These are phyloP conservation scores for Allygus modestus DNA, from an alignment of 2,888 invertebrate genomes.

Conservation along the genomic window DNA sequence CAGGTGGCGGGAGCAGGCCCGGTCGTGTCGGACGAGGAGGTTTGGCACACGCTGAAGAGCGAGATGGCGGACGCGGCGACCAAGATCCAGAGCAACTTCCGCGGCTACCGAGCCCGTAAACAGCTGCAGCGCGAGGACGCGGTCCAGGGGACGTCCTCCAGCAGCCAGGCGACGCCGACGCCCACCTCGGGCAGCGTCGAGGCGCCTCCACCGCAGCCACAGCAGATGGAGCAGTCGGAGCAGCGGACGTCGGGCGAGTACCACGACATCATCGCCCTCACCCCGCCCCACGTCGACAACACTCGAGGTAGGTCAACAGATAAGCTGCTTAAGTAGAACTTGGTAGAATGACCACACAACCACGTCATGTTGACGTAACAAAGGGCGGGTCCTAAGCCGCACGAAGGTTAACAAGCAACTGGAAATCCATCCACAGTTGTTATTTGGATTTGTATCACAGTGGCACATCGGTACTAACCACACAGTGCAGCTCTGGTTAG, in stretches of 20 bases:
- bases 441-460: no score
- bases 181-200: conserved; percentile 26
- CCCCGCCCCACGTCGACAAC: conserved; percentile 54
- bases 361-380: no score
- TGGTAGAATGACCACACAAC: no score
- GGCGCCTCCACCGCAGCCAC: not conserved
- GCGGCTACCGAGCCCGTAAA: conserved; percentile 69
- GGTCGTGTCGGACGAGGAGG: conserved; percentile 64
- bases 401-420: no score
- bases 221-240: not conserved
- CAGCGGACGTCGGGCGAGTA: conserved; percentile 67
- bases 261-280: conserved; percentile 69
- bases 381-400: no score
- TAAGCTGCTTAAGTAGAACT: no score
- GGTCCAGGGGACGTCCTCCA: conserved; percentile 65
- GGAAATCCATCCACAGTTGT: no score
- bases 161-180: conserved; percentile 59
- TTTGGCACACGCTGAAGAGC: conserved; percentile 67
- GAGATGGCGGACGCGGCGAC: conserved; percentile 67
- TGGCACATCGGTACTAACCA: no score
- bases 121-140: conserved; percentile 69
- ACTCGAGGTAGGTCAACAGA: not conserved
- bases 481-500: no score
- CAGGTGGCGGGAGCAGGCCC: conserved; percentile 24
- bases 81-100: conserved; percentile 70